Percentiles rank a stretch among this genome's conserved stretches.
These are phyloP conservation scores for Leiothrix lutea DNA, from an alignment of 2,113 vertebrate species.

Conservation along the genomic window DNA sequence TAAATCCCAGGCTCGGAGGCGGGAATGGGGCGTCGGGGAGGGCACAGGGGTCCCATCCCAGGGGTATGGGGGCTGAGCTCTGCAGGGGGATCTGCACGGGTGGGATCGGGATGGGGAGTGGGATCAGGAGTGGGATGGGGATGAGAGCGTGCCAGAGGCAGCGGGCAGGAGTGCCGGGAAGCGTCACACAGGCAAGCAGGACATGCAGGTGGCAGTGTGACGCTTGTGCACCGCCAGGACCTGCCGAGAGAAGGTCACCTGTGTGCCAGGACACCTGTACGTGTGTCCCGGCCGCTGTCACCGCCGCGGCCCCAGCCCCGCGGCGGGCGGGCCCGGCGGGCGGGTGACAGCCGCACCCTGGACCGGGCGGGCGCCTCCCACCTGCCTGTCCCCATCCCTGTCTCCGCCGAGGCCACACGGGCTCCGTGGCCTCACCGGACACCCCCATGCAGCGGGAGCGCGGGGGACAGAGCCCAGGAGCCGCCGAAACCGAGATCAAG, in stretches of 20 bases:
- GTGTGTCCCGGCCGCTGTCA: neutral
- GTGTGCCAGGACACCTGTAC: neutral
- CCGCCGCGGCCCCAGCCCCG: neutral
- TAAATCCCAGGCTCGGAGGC: neutral
- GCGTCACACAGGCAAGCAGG: neutral
- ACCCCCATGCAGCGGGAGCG: neutral
- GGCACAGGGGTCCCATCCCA: neutral
- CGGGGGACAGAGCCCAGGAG: neutral
- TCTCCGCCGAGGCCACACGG: neutral
- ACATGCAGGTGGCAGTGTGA: neutral
- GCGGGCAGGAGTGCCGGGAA: fast-evolving
- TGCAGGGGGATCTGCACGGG: fast-evolving
- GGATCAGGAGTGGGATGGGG: neutral
- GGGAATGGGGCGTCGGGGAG: fast-evolving
- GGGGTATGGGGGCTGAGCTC: no score
- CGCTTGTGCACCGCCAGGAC: neutral
- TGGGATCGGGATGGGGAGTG: no score
- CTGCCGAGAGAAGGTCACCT: neutral
- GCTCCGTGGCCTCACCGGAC: neutral
- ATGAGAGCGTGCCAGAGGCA: fast-evolving
- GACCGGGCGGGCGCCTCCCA: neutral
- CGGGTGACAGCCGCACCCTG: neutral
- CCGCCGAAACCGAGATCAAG: constrained; percentile 37
- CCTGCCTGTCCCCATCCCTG: neutral
- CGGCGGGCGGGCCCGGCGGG: neutral